These are phyloP conservation scores for Hippopotamyrus pictus DNA, from an alignment of 2,797 vertebrate genomes.

Conservation along the genomic window DNA sequence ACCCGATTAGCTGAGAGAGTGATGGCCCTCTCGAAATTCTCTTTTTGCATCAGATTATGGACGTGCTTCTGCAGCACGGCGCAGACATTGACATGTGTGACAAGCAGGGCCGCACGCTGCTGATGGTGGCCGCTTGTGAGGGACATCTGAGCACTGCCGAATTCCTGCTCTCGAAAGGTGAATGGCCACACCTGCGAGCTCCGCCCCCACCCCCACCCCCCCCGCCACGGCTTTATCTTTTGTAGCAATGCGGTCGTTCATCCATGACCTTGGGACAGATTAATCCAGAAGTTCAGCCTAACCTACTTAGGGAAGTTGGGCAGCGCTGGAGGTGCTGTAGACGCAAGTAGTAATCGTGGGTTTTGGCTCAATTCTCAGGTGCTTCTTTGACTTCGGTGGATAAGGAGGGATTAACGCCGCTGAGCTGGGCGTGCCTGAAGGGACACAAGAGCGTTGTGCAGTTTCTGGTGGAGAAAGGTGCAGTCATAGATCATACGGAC, in stretches of 20 bases:
- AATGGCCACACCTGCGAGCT: slow-evolving; percentile 18
- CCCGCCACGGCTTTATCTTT: not conserved
- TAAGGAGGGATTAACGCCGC: slow-evolving; percentile 88
- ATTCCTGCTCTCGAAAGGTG: slow-evolving; percentile 90
- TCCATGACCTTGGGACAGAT: not conserved
- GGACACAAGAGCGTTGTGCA: slow-evolving; percentile 88
- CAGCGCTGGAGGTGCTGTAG: not conserved
- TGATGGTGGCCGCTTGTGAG: slow-evolving; percentile 95
- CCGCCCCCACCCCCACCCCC: not conserved
- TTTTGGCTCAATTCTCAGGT: slow-evolving; percentile 55
- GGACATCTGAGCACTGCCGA: slow-evolving; percentile 90
- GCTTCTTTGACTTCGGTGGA: slow-evolving; percentile 83
- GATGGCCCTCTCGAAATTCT: not conserved
- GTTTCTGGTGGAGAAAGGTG: slow-evolving; percentile 87
- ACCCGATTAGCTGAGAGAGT: not conserved
- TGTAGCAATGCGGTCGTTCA: not conserved
- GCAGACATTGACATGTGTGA: slow-evolving; percentile 88
- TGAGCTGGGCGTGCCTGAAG: slow-evolving; percentile 98
- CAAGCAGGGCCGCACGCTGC: slow-evolving; percentile 89
- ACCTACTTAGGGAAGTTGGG: not conserved
- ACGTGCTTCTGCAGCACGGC: slow-evolving; percentile 75
- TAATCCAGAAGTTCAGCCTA: not conserved
- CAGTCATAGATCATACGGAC: slow-evolving; percentile 88
- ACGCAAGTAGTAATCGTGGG: not conserved
- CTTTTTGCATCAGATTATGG: slow-evolving; percentile 70